Evolutionary conservation across 1,140 invertebrate genomes (phyloP).

Genomic region (Panagrolaimus sp.): DNA sequence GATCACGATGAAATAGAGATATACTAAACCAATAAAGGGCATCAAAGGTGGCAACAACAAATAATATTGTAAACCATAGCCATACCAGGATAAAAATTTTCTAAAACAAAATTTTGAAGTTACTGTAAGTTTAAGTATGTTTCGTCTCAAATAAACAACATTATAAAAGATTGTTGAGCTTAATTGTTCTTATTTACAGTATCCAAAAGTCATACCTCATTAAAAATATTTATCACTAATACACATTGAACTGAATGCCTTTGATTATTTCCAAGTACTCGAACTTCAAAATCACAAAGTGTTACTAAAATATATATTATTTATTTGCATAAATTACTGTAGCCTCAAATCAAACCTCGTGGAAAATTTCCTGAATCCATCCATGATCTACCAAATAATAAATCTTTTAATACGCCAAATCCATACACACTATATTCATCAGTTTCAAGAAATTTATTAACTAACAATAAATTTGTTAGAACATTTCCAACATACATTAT

Average conservation of each 20-base stretch:
- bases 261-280: constrained; percentile 61
- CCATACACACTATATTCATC: constrained; percentile 60
- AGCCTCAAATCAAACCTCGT: constrained; percentile 40
- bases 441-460: constrained; percentile 63
- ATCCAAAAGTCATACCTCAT: constrained; percentile 53
- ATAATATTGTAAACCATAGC: constrained; percentile 64
- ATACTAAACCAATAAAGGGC: constrained; percentile 57
- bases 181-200: too few relatives aligned
- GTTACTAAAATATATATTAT: constrained; percentile 48
- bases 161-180: too few relatives aligned
- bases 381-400: constrained; percentile 52
- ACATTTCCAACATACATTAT: constrained; percentile 62
- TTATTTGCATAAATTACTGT: too few relatives aligned
- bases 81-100: constrained; percentile 62
- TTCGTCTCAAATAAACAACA: too few relatives aligned
- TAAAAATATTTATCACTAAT: constrained; percentile 64
- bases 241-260: constrained; percentile 61
- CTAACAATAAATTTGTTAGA: constrained; percentile 60
- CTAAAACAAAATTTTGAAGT: too few relatives aligned
- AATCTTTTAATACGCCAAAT: constrained; percentile 51
- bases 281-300: constrained; percentile 63
- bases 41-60: constrained; percentile 60
- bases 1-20: constrained; percentile 55
- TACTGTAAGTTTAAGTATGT: too few relatives aligned
- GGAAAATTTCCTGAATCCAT: constrained; percentile 58